Percentiles rank a stretch among this genome's conserved stretches.
Evolutionary conservation across 2,888 invertebrate species (phyloP).

Genomic region (Petrophora chlorosata): DNA sequence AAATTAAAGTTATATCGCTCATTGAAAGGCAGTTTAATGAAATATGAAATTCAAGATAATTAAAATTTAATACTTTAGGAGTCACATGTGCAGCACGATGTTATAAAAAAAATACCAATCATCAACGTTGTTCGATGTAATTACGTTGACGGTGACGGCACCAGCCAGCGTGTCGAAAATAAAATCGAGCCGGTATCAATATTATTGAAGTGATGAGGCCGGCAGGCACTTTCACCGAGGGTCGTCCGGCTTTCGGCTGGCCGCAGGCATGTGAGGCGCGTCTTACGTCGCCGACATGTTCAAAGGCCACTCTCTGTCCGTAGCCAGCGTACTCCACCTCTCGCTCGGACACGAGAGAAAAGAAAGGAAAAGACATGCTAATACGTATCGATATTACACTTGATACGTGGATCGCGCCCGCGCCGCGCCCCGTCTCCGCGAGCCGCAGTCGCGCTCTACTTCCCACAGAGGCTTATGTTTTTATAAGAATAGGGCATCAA

Average conservation of each 20-base stretch:
- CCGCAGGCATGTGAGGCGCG: constrained; percentile 56
- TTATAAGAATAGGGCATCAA: constrained; percentile 59
- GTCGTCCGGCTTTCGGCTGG: constrained; percentile 68
- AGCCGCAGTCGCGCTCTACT: constrained; percentile 66
- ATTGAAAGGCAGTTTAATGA: too few relatives aligned
- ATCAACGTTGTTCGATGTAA: constrained; percentile 10
- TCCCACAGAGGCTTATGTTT: constrained; percentile 65
- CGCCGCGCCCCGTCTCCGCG: constrained; percentile 44
- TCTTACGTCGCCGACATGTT: constrained; percentile 45
- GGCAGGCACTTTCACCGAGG: constrained; percentile 76
- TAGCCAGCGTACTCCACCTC: constrained; percentile 39
- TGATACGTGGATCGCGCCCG: constrained; percentile 43
- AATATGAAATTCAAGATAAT: neutral
- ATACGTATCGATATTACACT: constrained; percentile 39
- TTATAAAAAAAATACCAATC: constrained; percentile 8
- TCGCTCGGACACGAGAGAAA: constrained; percentile 57
- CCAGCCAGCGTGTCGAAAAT: constrained; percentile 29
- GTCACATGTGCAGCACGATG: too few relatives aligned
- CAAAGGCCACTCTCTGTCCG: constrained; percentile 39
- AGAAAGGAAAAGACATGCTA: constrained; percentile 56
- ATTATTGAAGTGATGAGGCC: constrained; percentile 50
- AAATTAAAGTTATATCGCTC: too few relatives aligned
- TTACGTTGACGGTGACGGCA: neutral
- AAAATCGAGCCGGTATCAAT: constrained; percentile 38
- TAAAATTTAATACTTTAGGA: too few relatives aligned